Base-by-base conservation (phyloP, 2,113 vertebrate species). In the Rhipidura dahli region DNA sequence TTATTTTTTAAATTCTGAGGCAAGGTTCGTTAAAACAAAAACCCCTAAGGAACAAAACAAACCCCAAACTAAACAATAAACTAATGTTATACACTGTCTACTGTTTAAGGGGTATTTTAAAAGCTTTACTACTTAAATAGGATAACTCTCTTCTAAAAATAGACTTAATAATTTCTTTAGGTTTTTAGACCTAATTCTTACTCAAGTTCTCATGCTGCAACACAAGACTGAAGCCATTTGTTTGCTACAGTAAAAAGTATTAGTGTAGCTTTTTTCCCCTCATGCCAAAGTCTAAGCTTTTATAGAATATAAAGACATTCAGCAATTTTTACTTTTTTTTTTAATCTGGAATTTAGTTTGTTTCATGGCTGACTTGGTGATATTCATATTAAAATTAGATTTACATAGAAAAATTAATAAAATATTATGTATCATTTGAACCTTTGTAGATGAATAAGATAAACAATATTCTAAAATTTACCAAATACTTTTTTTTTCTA, bases 401-500 rank as follows among this genome's bases (percentile, higher is more conserved):
- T 79, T 53, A 45, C 49, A 28, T 4, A 19, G 44, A 69, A 54
- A 4, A 8, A 51, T 2, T 3, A 31, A 15, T 45, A 44, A 82
- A 45, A 65, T 35, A 26, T 4, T 42, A 10, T 12, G 5, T 69
- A 14, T 53, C 1, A 39, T 61, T 72, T 70, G 54, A 86, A 47
- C 13, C 4, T 50, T 45, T 69, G 15, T 33, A 54, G 35, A 22
- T 63, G 33, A 76, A 37, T 21, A 42, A 35, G 31, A 26, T 83
- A 37, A 73, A 33, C 6, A 26, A 15, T 61, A 57, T 50, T 66
- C 40, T 68, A 53, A 65, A 86, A 81, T 84, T 70, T 93, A 81
- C 91, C 44, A n/a, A 65, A 26, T 80, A 44, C 13, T 30, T 70
- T 91, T 92, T 91, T 92, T 71, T 97, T 94, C 10, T 69, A 99